A percentile compares a stretch with the other conserved stretches of the same genome.
phyloP scores from a whole-genome alignment of 2,888 invertebrate genomes.

The Vandiemenella viatica region DNA sequence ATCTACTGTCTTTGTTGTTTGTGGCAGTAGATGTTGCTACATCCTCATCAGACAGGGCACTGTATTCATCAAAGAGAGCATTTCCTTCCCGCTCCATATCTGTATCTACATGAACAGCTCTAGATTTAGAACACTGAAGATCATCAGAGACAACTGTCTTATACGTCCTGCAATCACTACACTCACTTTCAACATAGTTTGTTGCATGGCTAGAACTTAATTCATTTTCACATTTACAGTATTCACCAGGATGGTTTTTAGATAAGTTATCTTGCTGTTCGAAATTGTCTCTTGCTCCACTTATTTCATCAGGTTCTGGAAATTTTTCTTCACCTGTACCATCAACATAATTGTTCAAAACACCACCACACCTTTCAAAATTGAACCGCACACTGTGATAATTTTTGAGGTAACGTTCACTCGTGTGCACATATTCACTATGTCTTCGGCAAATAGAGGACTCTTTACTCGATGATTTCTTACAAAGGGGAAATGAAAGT shows the following conservation, averaged over 20 bases:
- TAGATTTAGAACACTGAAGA: too few species aligned
- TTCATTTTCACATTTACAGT: neutral
- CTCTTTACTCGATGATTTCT: neutral
- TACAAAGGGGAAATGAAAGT: conserved; percentile 1
- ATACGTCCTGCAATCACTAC: neutral
- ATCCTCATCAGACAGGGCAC: conserved; percentile 7
- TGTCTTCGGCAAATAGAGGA: conserved; percentile 2
- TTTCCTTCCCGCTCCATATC: conserved; percentile 5
- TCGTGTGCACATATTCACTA: conserved; percentile 5
- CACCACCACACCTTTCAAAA: conserved; percentile 7
- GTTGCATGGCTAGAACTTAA: neutral
- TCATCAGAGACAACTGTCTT: neutral
- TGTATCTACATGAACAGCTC: too few species aligned
- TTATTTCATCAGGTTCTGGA: neutral
- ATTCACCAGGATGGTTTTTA: neutral
- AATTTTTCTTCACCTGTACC: neutral
- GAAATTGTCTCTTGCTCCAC: neutral
- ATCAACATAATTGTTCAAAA: conserved; percentile 3
- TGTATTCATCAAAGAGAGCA: conserved; percentile 10
- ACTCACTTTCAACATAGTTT: neutral
- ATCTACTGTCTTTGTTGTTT: neutral
- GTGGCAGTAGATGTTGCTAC: neutral
- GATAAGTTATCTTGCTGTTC: neutral
- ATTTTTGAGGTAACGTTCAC: conserved; percentile 19
- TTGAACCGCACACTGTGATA: conserved; percentile 24